phyloP scores from a whole-genome alignment of 2,113 vertebrate genomes.

The Nettapus auritus region DNA sequence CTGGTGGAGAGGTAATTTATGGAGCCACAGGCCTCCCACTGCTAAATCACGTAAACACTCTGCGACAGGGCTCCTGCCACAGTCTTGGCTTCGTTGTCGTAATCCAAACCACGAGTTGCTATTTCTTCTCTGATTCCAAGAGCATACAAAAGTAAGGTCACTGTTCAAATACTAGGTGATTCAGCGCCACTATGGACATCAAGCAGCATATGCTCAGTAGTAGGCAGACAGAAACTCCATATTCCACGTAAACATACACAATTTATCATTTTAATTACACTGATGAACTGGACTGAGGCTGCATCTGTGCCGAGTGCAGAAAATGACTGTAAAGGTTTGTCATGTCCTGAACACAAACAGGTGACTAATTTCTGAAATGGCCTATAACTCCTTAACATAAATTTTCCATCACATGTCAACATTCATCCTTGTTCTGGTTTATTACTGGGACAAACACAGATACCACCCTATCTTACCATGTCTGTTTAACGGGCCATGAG shows the following conservation, averaged over 20 bases:
- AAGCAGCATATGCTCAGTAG: not conserved
- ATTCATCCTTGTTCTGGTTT: not conserved
- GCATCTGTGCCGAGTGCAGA: not conserved
- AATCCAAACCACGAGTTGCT: not conserved
- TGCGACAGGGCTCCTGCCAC: not conserved
- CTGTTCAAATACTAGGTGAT: not conserved
- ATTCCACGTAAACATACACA: not conserved
- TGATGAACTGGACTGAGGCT: not conserved
- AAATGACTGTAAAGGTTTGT: not conserved
- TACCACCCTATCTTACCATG: not conserved
- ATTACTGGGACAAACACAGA: not conserved
- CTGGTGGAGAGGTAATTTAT: not conserved
- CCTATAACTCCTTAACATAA: not conserved
- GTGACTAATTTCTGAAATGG: not conserved
- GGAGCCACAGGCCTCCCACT: not conserved
- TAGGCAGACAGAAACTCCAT: not conserved
- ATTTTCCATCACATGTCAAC: not conserved
- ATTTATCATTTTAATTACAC: not conserved
- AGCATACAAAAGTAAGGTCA: not conserved
- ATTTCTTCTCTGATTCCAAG: constrained; percentile 5
- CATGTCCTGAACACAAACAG: not conserved
- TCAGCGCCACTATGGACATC: not conserved
- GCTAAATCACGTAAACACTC: not conserved
- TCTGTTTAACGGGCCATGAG: not conserved
- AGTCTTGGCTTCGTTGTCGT: not conserved